phyloP scores from a whole-genome alignment of 1,140 invertebrate species.

The Pseudomyrmex sp. region DNA sequence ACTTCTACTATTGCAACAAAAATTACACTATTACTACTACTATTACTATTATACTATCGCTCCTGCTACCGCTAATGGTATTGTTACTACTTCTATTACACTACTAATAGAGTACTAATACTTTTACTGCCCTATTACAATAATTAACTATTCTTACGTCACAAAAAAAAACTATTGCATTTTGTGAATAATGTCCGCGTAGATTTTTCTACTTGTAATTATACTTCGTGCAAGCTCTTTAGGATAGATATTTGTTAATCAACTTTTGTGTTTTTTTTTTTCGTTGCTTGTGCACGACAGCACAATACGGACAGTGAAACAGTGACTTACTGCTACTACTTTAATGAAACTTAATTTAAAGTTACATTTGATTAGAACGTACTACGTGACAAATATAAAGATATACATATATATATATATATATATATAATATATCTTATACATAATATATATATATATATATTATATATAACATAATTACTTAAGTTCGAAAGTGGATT shows the following conservation, averaged over 20 bases:
- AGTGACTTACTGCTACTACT: neutral
- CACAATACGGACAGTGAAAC: constrained; percentile 22
- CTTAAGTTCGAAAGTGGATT: constrained; percentile 23
- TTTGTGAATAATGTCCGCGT: neutral
- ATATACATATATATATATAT: neutral
- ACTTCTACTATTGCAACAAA: neutral
- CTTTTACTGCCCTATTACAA: constrained; percentile 11
- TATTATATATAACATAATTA: too few relatives aligned
- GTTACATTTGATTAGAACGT: constrained; percentile 3
- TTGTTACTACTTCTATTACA: constrained; percentile 28
- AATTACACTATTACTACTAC: neutral
- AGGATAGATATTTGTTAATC: constrained; percentile 3
- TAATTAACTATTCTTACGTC: constrained; percentile 15
- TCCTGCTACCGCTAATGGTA: constrained; percentile 18
- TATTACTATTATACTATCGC: constrained; percentile 32
- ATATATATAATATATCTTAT: too few relatives aligned
- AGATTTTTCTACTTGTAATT: constrained; percentile 20
- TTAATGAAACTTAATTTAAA: constrained; percentile 19
- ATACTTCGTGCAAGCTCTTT: constrained; percentile 22
- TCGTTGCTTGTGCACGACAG: constrained; percentile 9
- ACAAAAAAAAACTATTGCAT: neutral
- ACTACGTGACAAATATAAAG: neutral
- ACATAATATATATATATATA: too few relatives aligned
- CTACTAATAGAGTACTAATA: constrained; percentile 19
- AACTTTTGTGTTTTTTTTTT: neutral